Evolutionary conservation across 2,888 invertebrate species (phyloP).

Genomic region (Iphiclides podalirius): DNA sequence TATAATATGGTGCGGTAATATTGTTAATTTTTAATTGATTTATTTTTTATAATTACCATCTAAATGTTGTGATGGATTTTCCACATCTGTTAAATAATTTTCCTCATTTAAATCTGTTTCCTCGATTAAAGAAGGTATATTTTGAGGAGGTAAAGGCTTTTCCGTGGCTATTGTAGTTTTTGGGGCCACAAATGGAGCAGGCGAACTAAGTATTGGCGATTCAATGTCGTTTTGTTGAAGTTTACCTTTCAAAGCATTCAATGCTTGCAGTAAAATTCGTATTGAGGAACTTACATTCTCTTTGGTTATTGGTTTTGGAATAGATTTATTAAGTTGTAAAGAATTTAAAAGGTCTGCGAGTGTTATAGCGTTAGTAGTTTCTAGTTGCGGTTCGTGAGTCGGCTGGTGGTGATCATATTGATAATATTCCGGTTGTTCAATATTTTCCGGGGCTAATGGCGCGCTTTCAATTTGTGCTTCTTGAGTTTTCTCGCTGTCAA

Average conservation of each 20-base stretch:
- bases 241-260: constrained; percentile 82
- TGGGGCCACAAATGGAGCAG: constrained; percentile 55
- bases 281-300: constrained; percentile 90
- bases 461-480: constrained; percentile 31
- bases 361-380: constrained; percentile 44
- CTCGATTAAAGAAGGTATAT: constrained; percentile 35
- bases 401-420: constrained; percentile 53
- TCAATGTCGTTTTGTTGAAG: constrained; percentile 61
- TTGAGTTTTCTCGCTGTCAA: constrained; percentile 42
- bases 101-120: constrained; percentile 54
- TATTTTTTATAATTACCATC: constrained; percentile 58
- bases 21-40: too few relatives aligned
- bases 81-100: constrained; percentile 57
- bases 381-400: constrained; percentile 38
- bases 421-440: constrained; percentile 46
- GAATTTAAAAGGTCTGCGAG: constrained; percentile 83
- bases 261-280: constrained; percentile 86
- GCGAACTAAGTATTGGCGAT: constrained; percentile 56
- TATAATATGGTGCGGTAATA: too few relatives aligned
- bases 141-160: constrained; percentile 46
- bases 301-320: constrained; percentile 87
- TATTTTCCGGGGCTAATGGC: constrained; percentile 32
- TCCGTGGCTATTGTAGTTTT: constrained; percentile 38
- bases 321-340: constrained; percentile 85
- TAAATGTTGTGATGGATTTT: constrained; percentile 64